phyloP scores from a whole-genome alignment of 2,113 vertebrate species.

The Caracal caracal region DNA sequence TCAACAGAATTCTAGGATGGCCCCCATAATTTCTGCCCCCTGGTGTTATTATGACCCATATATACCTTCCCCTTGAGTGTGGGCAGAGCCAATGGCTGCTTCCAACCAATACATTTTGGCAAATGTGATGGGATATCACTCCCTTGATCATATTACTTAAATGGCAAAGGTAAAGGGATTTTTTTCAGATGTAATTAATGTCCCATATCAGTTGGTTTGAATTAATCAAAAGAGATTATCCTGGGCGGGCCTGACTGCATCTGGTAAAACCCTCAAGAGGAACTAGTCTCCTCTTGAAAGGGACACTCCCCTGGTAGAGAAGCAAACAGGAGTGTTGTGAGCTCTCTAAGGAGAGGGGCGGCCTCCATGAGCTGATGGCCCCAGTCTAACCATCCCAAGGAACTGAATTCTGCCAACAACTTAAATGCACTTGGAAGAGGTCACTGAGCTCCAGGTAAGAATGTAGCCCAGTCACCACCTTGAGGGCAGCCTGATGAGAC shows the following conservation, averaged over 20 bases:
- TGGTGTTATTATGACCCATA: background rate
- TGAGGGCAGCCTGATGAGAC: background rate
- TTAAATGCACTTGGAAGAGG: background rate
- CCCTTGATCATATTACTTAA: background rate
- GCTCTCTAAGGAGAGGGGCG: accelerated
- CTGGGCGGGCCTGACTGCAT: background rate
- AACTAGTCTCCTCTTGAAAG: background rate
- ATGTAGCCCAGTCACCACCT: background rate
- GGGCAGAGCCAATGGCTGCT: background rate
- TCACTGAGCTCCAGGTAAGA: background rate
- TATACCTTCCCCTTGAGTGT: background rate
- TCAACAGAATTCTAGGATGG: background rate
- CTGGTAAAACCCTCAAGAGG: background rate
- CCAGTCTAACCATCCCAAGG: background rate
- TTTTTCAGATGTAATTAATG: background rate
- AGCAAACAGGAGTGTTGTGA: background rate
- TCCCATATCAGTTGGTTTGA: background rate
- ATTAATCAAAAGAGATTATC: background rate
- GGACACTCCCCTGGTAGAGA: background rate
- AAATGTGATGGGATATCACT: background rate
- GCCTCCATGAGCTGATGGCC: background rate
- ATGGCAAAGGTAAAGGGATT: background rate
- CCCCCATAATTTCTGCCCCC: background rate
- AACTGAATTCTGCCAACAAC: background rate
- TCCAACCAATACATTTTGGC: background rate